Base-by-base conservation (phyloP, 2,888 invertebrate genomes). In the Cremastinae sp. region DNA sequence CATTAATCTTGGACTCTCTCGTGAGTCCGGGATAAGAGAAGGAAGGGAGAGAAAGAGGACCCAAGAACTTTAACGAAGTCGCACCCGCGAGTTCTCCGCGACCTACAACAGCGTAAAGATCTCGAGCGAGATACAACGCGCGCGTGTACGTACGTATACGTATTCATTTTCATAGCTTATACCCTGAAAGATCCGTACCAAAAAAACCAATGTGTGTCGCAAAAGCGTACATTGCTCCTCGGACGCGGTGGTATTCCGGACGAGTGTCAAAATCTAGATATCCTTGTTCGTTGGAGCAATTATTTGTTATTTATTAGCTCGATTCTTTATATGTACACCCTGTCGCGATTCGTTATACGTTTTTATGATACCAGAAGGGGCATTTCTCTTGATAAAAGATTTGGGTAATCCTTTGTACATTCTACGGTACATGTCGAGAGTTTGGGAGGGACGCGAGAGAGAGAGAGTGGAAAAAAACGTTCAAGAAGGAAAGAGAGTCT, bases 11-110 rank as follows among this genome's bases (percentile, higher is more conserved):
- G 79, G 58, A 74, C 62, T 62, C 59, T 59, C 54, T 56, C 66
- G 34, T 56, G 68, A 22, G 68, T 49, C 43, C 68, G 56, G 14
- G 47, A 28, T 3, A 28, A 28, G 28, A 28, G 28, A 28, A 28
- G 28, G 28, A 28, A 28, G 28, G 28, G 28, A 28, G 28, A 28
- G 28, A 28, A 65, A 12, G 49, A 47, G 61, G 69, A 59, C 53
- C 75, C 73, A 65, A 54, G 65, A 74, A 77, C 78, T 79, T 77
- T 80, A 79, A 80, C 79, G 80, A 80, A 80, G 75, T 79, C 79
- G 75, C 78, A 79, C 78, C 78, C 73, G 28, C 28, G 80, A 72
- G 75, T 75, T 70, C 77, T 38, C 54, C 53, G 49, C 54, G 73
- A 74, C 74, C 77, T 49, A 77, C 76, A 70, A 73, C 76, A 65